These are phyloP conservation scores for Stichodactyla helianthus DNA, from an alignment of 64 coral and sea anemone genomes.

Conservation along the genomic window DNA sequence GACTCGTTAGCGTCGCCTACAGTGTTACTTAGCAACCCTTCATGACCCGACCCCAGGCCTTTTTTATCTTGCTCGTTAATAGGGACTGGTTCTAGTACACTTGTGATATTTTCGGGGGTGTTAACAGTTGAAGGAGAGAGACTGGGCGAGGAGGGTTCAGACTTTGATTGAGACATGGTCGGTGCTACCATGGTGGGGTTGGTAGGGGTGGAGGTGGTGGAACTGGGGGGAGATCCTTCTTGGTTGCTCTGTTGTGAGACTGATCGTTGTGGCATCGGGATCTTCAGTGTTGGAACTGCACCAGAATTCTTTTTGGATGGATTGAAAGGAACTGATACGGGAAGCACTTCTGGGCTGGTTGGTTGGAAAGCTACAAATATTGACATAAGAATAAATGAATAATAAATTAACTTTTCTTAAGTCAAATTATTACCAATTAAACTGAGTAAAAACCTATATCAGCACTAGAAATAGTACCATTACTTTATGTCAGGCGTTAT, in stretches of 20 bases:
- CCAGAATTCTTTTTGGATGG: conserved; percentile 49
- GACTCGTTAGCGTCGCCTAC: background rate
- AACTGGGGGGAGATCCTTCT: conserved; percentile 34
- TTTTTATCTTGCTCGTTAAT: background rate
- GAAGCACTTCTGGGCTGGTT: conserved; percentile 69
- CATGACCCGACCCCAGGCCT: background rate
- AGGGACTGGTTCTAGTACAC: background rate
- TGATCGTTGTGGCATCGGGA: conserved; percentile 28
- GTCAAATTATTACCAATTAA: no score
- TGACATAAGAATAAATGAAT: background rate
- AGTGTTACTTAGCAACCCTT: conserved; percentile 11
- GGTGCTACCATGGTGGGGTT: conserved; percentile 40
- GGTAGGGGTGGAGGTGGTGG: conserved; percentile 83
- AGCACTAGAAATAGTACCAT: no score
- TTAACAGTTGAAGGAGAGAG: conserved; percentile 43
- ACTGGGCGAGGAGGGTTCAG: conserved; percentile 51
- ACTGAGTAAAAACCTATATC: no score
- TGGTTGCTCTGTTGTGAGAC: conserved; percentile 5
- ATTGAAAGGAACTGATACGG: conserved; percentile 83
- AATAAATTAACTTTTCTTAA: no score
- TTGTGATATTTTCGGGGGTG: background rate
- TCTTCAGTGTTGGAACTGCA: conserved; percentile 39
- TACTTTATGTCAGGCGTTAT: no score
- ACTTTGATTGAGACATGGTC: conserved; percentile 51
- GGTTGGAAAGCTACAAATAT: conserved; percentile 51